These are phyloP conservation scores for Stenchaetothrips biformis DNA, from an alignment of 2,888 invertebrate species.

Conservation along the genomic window DNA sequence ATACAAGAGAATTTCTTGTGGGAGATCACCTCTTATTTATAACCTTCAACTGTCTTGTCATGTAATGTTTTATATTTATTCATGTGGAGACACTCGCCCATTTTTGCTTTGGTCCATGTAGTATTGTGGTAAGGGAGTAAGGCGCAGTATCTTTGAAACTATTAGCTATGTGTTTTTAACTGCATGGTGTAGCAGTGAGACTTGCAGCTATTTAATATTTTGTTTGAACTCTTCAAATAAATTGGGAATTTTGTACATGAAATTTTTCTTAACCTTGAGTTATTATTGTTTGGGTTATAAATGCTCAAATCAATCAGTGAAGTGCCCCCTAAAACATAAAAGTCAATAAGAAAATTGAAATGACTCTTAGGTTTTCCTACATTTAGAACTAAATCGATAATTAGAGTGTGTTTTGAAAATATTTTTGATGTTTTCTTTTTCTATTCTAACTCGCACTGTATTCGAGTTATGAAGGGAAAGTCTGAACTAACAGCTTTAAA, in stretches of 20 bases:
- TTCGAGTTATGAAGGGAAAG: slow-evolving; percentile 17
- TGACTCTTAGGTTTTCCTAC: not conserved
- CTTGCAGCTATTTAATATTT: not conserved
- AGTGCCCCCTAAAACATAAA: not conserved
- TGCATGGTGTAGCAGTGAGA: not conserved
- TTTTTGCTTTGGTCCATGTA: not conserved
- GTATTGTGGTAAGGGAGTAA: slow-evolving; percentile 1
- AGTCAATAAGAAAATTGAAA: not conserved
- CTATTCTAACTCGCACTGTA: slow-evolving; percentile 11
- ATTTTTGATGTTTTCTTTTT: slow-evolving; percentile 24
- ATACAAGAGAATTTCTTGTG: not conserved
- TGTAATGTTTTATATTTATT: slow-evolving; percentile 3
- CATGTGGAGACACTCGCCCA: slow-evolving; percentile 3
- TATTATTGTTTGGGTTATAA: not conserved
- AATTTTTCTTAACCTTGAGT: not conserved
- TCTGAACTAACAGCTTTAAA: slow-evolving; percentile 21
- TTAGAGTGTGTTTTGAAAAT: not conserved
- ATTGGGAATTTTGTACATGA: not conserved
- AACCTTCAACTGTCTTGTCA: slow-evolving; percentile 4
- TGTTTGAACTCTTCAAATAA: not conserved
- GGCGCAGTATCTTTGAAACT: not conserved
- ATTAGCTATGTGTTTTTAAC: not conserved
- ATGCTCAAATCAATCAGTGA: slow-evolving; percentile 15
- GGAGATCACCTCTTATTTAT: slow-evolving; percentile 1
- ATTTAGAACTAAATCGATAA: not conserved